These are phyloP conservation scores for Peromyscus polionotus DNA, from an alignment of 2,113 vertebrate genomes.

Conservation along the genomic window DNA sequence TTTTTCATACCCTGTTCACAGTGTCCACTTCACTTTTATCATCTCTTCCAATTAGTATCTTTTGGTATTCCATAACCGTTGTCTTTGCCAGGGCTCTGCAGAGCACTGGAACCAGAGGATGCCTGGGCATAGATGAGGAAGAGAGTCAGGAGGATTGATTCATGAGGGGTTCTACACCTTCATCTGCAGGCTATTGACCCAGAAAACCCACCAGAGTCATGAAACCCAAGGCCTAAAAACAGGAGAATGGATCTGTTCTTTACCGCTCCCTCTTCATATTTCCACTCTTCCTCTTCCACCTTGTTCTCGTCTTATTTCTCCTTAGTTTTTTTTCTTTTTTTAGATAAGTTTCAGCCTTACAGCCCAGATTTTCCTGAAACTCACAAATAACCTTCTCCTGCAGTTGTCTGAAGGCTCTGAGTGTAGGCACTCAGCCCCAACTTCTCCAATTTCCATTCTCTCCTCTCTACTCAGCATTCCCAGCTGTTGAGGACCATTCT, in stretches of 20 bases:
- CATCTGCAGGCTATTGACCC: not conserved
- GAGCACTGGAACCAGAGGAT: not conserved
- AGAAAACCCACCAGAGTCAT: not conserved
- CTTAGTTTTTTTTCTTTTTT: not conserved
- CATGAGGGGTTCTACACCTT: not conserved
- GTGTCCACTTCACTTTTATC: not conserved
- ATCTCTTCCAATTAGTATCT: not conserved
- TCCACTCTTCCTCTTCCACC: not conserved
- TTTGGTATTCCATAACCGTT: not conserved
- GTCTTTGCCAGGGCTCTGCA: not conserved
- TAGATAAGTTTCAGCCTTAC: not conserved
- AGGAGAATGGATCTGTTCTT: not conserved
- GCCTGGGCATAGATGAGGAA: not conserved
- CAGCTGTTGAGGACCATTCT: not conserved
- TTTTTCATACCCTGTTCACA: not conserved
- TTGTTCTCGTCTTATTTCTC: too few relatives aligned
- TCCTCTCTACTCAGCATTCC: too few relatives aligned
- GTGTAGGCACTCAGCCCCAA: not conserved
- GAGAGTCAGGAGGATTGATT: not conserved
- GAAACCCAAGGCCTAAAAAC: not conserved
- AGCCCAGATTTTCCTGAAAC: not conserved
- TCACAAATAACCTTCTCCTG: not conserved
- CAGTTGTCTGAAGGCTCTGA: not conserved
- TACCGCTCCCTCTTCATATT: too few relatives aligned
- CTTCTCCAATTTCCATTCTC: not conserved